Evolutionary conservation across 1,140 invertebrate species (phyloP), one percentile per base, ranked within the genome.

Genomic region (Drosophila ironensis): DNA sequence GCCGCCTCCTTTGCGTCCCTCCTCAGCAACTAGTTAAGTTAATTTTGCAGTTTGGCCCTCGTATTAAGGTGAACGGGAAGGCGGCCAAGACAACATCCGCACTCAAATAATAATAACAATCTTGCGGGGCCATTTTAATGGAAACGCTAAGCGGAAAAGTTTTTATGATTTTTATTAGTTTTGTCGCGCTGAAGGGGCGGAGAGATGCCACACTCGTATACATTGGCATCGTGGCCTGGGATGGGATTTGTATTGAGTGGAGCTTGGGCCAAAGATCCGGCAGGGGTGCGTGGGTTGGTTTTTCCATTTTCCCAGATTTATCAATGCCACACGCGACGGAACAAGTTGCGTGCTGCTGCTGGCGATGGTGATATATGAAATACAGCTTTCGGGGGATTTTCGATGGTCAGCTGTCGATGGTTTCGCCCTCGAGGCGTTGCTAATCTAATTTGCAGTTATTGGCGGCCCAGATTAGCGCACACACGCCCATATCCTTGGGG

Each of bases 361-460:
- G 2, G 30, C 16, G 12, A 37, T 37, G 14, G 14, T 37, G 33
- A 37, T 16, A 17, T 37, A 37, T 37, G 5, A 37, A 37, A 42
- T 44, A 42, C 48, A 11, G 25, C 35, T 22, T 35, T 47, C 35
- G 33, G 30, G 27, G 20, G 25, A 14, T 22, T 44, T 24, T 38
- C 27, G 19, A 40, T 40, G 60, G 56, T 63, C 54, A 47, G 24
- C 30, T 22, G 35, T 30, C 33, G 54, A 40, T 46, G 2, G 28
- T n/a, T 33, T 4, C 40, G 25, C 53, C 48, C 53, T 12, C 33
- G 40, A 63, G 59, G 67, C 76, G 73, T 84, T 57, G 41, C 78
- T 84, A 84, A 84, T 84, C 73, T 84, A 86, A 84, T 84, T 84
- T 84, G 78, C 78, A 73, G 80, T 84, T 84, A 86, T 84, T 86